phyloP scores from a whole-genome alignment of 30 jellyfish, hydroid and myxozoan genomes.

The Aurelia sp. region DNA sequence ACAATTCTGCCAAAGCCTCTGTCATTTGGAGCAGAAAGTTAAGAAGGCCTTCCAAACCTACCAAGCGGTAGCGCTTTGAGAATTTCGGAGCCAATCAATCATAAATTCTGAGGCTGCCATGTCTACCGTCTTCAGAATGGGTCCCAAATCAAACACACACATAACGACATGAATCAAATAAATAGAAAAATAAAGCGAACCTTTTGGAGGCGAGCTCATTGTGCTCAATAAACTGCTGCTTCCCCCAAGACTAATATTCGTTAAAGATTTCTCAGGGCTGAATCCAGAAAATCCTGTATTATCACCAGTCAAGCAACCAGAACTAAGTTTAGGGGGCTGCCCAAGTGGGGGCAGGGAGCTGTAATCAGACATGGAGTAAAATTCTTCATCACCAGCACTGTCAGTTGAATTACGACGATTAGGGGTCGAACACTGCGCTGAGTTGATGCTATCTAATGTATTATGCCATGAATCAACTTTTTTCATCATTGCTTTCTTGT shows the following conservation, averaged over 20 bases:
- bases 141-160: no score
- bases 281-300: constrained; percentile 33
- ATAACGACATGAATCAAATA: no score
- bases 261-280: constrained; percentile 76
- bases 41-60: no score
- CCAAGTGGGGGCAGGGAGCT: constrained; percentile 92
- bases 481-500: not conserved
- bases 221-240: constrained; percentile 71
- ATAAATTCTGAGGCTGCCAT: no score
- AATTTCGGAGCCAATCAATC: no score
- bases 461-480: constrained; percentile 63
- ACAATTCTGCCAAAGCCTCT: no score
- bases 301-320: constrained; percentile 29
- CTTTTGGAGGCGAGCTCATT: constrained; percentile 74
- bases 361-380: constrained; percentile 93
- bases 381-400: constrained; percentile 83
- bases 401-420: constrained; percentile 53
- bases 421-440: constrained; percentile 35
- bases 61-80: no score
- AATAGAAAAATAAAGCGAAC: constrained; percentile 5
- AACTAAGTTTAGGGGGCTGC: constrained; percentile 80
- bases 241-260: constrained; percentile 88
- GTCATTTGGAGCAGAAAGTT: no score
- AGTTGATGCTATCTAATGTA: constrained; percentile 63
- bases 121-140: no score